A percentile compares a stretch with the other conserved stretches of the same genome.
These are phyloP conservation scores for Vidua macroura DNA, from an alignment of 2,113 vertebrate species.

Conservation along the genomic window DNA sequence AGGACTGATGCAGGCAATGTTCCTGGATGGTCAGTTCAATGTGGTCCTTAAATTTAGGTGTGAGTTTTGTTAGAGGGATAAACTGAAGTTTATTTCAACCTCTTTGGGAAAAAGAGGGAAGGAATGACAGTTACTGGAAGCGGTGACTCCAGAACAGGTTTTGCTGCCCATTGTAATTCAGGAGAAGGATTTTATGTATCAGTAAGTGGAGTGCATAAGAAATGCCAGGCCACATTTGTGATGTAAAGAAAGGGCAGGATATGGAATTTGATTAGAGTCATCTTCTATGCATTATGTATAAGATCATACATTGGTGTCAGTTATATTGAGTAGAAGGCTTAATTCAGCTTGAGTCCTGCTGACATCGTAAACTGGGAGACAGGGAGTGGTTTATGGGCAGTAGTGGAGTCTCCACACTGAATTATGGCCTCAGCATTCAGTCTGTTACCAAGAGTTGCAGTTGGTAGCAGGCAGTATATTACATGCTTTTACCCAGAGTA, in stretches of 20 bases:
- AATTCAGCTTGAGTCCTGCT: slow-evolving; percentile 56
- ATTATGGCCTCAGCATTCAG: slow-evolving; percentile 5
- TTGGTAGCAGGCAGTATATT: slow-evolving; percentile 29
- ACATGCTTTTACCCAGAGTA: not conserved
- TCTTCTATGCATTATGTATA: slow-evolving; percentile 55
- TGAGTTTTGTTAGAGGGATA: not conserved
- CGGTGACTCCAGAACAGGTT: not conserved
- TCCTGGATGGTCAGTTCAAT: not conserved
- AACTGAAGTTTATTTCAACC: slow-evolving; percentile 8
- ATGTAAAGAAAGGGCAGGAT: slow-evolving; percentile 24
- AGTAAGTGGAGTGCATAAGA: not conserved
- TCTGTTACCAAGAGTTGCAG: not conserved
- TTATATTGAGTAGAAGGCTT: slow-evolving; percentile 44
- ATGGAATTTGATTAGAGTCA: slow-evolving; percentile 31
- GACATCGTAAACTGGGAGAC: slow-evolving; percentile 52
- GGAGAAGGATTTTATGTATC: slow-evolving; percentile 36
- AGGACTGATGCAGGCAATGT: fast-evolving
- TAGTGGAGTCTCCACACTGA: slow-evolving; percentile 43
- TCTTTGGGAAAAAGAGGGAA: not conserved
- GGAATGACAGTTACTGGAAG: not conserved
- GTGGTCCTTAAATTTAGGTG: not conserved
- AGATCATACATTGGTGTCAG: slow-evolving; percentile 42
- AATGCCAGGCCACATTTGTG: not conserved
- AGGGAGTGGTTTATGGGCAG: slow-evolving; percentile 44
- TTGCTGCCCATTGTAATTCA: slow-evolving; percentile 7